These are phyloP conservation scores for Stylophora pistillata DNA, from an alignment of 64 coral and sea anemone genomes.

Conservation along the genomic window DNA sequence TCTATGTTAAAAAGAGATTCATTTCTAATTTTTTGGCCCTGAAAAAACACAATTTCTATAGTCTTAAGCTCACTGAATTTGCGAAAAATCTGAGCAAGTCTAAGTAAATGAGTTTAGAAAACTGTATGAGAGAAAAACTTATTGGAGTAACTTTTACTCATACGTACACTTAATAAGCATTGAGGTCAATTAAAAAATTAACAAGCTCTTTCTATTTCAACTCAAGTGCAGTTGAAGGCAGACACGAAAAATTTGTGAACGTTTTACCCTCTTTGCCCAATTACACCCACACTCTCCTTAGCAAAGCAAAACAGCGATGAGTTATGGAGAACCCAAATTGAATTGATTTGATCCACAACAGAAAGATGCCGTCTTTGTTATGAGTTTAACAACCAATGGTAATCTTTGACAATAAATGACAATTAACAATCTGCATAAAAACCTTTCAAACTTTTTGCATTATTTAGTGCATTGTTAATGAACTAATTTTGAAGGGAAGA, in stretches of 20 bases:
- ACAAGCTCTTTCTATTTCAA: not conserved
- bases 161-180: not conserved
- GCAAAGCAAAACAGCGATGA: not conserved
- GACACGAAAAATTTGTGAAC: not conserved
- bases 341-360: not conserved
- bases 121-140: not conserved
- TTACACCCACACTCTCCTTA: not conserved
- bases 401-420: conserved; percentile 15
- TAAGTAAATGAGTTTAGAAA: not conserved
- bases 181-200: not conserved
- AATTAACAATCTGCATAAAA: not conserved
- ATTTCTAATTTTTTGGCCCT: too few species aligned
- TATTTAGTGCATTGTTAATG: not conserved
- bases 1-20: too few species aligned
- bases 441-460: not conserved
- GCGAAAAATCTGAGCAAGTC: too few species aligned
- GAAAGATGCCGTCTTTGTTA: not conserved
- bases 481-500: not conserved
- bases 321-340: not conserved
- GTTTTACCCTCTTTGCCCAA: not conserved
- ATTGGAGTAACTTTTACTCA: not conserved
- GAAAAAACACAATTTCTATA: too few species aligned
- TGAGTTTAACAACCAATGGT: conserved; percentile 6
- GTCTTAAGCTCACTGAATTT: too few species aligned
- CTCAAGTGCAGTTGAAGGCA: not conserved